Evolutionary conservation across 30 jellyfish, hydroid and myxozoan genomes (phyloP), one percentile per base, ranked within the genome.

Genomic region (Rhopilema esculentum): DNA sequence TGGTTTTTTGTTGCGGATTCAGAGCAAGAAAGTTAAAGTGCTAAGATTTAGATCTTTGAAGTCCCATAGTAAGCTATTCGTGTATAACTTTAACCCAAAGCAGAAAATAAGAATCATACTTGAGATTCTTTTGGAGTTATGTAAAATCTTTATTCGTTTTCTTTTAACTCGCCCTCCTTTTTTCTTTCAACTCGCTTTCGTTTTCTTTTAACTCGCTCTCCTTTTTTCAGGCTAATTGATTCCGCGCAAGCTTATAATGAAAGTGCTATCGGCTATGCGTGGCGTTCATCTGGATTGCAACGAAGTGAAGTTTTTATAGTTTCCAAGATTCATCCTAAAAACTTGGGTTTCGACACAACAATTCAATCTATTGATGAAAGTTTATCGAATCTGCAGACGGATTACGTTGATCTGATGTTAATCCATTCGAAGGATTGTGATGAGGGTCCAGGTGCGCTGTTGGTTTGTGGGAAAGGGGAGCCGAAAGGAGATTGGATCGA

Each of bases 231-330:
- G 76, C 49, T 91, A 51, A 83, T 91, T 1, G 97, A 91, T 68
- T 80, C 97, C 0, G 94, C 97, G 0, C 97, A 83, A 77, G 91
- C 80, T 0, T 91, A 91, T 77, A 91, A 91, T 29, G 97, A 91
- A 31, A 49, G 85, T 66, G 97, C 83, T 4, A 94, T 91, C 24
- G 97, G 94, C 33, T 16, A 25, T 18, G 97, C 95, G 8, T 12
- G 84, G 22, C 50, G 50, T 16, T 28, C 80, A 1, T 69, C 91
- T 15, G 80, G 72, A 26, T 26, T 91, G 4, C 49, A 75, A 15
- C 89, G 97, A 22, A 33, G 62, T 6, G 89, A 83, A 0, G 29
- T 91, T 29, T 91, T 91, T 76, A 91, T 91, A 49, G 94, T 91
- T 9, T 82, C 97, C 57, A 91, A 91, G 49, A 69, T 91, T 31